Base-by-base conservation (phyloP, 2,888 invertebrate genomes). In the Phorcus lineatus region DNA sequence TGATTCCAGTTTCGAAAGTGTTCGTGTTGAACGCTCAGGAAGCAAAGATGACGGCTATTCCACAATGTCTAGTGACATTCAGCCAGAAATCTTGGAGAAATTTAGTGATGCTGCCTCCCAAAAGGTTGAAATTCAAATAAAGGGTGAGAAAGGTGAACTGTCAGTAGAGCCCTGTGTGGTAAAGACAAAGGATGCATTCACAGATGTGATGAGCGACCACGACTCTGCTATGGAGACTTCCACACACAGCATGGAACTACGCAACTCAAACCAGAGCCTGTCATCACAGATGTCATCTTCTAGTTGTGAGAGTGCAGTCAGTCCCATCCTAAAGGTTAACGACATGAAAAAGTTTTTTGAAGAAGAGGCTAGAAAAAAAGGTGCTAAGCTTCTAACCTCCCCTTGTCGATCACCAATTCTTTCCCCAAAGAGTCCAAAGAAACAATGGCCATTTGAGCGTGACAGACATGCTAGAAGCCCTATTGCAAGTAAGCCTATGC, bases 11-110 rank as follows among this genome's bases (percentile, higher is more conserved):
- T 87, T 86, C 79, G 89, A 89, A 57, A 86, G 86, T 70, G 82
- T 86, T n/a, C 83, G 86, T 52, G 90, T 89, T 16, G 91, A 91
- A 81, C 82, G 90, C 36, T 90, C 91, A 47, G 90, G 90, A 0
- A 90, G 90, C 84, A 89, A 88, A 79, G 91, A 91, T 80, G 91
- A 91, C 80, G 91, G 91, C 7, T 91, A 91, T 79, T 91, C 91
- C 9, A 90, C 91, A 11, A 91, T 91, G 91, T 90, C 91, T 0
- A 90, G 90, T 78, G 91, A 91, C 80, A 87, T 90, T 28, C 90
- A 90, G 76, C 90, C 90, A 55, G 89, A 89, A 77, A 83, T 85
- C 22, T 81, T 90, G 80, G 90, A 91, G 79, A 88, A 88, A 78
- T 89, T 86, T 80, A 86, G 84, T 55, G 89, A 90, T 78, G 77